A percentile compares a stretch with the other conserved stretches of the same genome.
phyloP scores from a whole-genome alignment of 1,140 invertebrate species.

The Lordiphosa collinella region DNA sequence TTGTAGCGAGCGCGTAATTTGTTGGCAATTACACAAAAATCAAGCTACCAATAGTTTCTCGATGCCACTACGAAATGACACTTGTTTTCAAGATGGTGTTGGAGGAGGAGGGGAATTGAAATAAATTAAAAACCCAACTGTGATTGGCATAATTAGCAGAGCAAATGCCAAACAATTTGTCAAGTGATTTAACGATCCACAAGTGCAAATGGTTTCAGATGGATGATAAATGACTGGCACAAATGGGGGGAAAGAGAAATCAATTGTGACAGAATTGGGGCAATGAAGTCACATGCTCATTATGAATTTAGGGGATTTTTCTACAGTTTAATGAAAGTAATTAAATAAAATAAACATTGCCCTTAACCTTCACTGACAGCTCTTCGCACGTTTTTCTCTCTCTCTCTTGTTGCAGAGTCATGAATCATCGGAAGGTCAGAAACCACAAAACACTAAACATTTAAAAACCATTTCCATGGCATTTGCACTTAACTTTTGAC shows the following conservation, averaged over 20 bases:
- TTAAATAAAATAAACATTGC: too few species aligned
- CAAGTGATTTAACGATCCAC: constrained; percentile 45
- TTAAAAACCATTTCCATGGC: too few species aligned
- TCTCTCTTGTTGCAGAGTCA: too few species aligned
- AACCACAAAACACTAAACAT: too few species aligned
- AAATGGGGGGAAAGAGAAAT: constrained; percentile 16
- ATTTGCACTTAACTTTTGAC: too few species aligned
- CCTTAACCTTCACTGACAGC: too few species aligned
- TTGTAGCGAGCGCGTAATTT: constrained; percentile 35
- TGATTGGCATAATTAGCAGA: constrained; percentile 54
- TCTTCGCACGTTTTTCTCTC: too few species aligned
- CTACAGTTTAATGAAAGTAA: too few species aligned
- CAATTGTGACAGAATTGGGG: constrained; percentile 1
- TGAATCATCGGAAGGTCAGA: too few species aligned
- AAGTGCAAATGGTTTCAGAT: too few species aligned
- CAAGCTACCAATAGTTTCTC: constrained; percentile 27
- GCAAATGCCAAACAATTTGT: constrained; percentile 43
- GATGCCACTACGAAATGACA: constrained; percentile 22
- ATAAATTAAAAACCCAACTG: constrained; percentile 35
- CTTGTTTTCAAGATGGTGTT: constrained; percentile 19
- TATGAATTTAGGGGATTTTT: too few species aligned
- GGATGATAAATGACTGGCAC: background rate
- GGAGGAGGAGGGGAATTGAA: constrained; percentile 13
- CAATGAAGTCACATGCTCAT: too few species aligned
- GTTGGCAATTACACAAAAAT: constrained; percentile 56